Base-by-base conservation (phyloP, 2,888 invertebrate genomes). In the Tetramorium bicarinatum region DNA sequence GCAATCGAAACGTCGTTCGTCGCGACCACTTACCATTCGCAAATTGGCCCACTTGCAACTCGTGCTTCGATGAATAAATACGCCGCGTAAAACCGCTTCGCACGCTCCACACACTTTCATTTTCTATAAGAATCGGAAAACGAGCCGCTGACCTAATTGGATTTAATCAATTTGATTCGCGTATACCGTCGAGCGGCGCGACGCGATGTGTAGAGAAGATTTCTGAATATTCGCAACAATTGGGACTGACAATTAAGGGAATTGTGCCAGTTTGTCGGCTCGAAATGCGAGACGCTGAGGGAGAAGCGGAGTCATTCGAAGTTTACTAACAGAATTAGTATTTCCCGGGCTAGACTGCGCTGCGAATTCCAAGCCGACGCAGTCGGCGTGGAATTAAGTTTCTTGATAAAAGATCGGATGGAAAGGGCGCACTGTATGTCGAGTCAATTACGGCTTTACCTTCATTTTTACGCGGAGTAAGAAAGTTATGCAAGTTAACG, bases 181-280 rank as follows among this genome's bases (percentile, higher is more conserved):
- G 29, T 11, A 4, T 25, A 21, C 49, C 34, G 25, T 54, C 34
- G n/a, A 21, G 69, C 11, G 29, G 13, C 29, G 3, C 67, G 38
- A 49, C 11, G 29, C 67, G 25, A 49, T 7, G 29, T 4, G 7
- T 3, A 6, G 38, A 41, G 15, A 59, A 56, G n/a, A 34, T 47
- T 67, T 56, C n/a, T 56, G 44, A 34, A 47, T 64, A 49, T 59
- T 82, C 47, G 41, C 41, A 59, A 62, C 77, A 79, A 66, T 71
- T 82, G 81, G 49, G 59, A 69, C 62, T 81, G 79, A 84, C 84
- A 85, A 85, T 87, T 87, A 84, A 41, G 66, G 61, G 34, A 69
- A 83, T 79, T 59, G 61, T 64, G 87, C 59, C 72, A 61, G 61
- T 67, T 62, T 67, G 83, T 54, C 54, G 25, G 9, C 41, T 47